These are phyloP conservation scores for Serrognathus titanus DNA, from an alignment of 2,888 invertebrate genomes.

Conservation along the genomic window DNA sequence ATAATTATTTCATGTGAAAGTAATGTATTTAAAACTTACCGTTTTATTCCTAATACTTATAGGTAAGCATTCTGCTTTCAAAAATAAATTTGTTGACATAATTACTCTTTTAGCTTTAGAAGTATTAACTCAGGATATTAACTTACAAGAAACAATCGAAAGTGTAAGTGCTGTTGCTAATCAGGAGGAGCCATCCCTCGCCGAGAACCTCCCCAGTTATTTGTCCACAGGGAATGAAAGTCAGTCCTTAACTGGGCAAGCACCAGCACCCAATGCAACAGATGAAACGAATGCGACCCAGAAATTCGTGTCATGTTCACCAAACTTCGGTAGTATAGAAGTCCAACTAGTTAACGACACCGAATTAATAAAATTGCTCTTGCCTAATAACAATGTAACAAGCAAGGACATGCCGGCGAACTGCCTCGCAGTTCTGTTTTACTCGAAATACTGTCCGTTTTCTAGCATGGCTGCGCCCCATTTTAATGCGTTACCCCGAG, in stretches of 20 bases:
- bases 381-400: conserved; percentile 62
- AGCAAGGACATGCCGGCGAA: conserved; percentile 59
- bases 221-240: conserved; percentile 1
- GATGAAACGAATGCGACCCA: conserved; percentile 29
- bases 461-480: conserved; percentile 87
- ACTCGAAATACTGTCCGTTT: conserved; percentile 85
- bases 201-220: conserved; percentile 23
- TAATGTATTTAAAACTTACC: too few relatives aligned
- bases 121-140: background rate
- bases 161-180: conserved; percentile 10
- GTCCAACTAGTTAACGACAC: conserved; percentile 71
- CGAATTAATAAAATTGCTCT: conserved; percentile 63
- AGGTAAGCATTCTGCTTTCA: background rate
- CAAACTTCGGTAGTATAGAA: conserved; percentile 36
- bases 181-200: background rate
- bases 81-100: background rate
- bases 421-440: conserved; percentile 83
- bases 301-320: conserved; percentile 41
- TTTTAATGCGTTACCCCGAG: conserved; percentile 84
- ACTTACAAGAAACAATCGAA: conserved; percentile 6
- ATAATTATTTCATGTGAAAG: too few relatives aligned
- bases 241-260: conserved; percentile 18
- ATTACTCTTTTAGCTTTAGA: background rate
- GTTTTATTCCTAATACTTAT: background rate
- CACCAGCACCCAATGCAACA: conserved; percentile 22